Conservation (phyloP, 2,888 invertebrate genomes). For the Drosophila subsilvestris region DNA sequence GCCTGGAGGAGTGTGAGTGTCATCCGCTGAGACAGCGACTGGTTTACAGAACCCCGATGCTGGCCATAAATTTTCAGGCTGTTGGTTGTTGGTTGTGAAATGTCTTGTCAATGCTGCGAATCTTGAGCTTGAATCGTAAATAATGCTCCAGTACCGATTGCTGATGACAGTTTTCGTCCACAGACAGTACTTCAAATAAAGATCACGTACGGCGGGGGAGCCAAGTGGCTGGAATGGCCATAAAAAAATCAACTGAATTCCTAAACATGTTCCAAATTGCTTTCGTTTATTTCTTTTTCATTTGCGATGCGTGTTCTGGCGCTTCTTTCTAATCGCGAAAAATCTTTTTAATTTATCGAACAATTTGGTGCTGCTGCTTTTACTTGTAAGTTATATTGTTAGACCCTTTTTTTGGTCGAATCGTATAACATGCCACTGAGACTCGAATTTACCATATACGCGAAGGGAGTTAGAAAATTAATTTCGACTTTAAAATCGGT, state of each 20-base stretch:
- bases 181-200: slow-evolving; percentile 49
- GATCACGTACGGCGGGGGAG: slow-evolving; percentile 40
- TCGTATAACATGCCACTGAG: slow-evolving; percentile 33
- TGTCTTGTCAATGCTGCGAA: slow-evolving; percentile 69
- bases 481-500: slow-evolving; percentile 43
- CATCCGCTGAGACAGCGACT: slow-evolving; percentile 34
- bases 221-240: slow-evolving; percentile 23
- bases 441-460: slow-evolving; percentile 22
- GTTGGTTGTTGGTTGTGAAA: slow-evolving; percentile 66
- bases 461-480: slow-evolving; percentile 21
- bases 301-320: no score
- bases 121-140: slow-evolving; percentile 79
- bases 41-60: slow-evolving; percentile 35
- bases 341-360: background rate
- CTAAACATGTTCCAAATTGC: background rate
- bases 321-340: background rate
- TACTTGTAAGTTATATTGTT: background rate
- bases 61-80: slow-evolving; percentile 67
- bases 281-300: background rate
- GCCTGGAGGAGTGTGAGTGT: slow-evolving; percentile 11
- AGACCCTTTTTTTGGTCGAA: background rate
- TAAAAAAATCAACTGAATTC: slow-evolving; percentile 28
- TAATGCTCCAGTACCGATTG: slow-evolving; percentile 63
- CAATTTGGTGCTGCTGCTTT: background rate
- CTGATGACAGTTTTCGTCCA: slow-evolving; percentile 21